Evolutionary conservation across 2,797 vertebrate species (phyloP).

Genomic region (Bradypodion ventrale): DNA sequence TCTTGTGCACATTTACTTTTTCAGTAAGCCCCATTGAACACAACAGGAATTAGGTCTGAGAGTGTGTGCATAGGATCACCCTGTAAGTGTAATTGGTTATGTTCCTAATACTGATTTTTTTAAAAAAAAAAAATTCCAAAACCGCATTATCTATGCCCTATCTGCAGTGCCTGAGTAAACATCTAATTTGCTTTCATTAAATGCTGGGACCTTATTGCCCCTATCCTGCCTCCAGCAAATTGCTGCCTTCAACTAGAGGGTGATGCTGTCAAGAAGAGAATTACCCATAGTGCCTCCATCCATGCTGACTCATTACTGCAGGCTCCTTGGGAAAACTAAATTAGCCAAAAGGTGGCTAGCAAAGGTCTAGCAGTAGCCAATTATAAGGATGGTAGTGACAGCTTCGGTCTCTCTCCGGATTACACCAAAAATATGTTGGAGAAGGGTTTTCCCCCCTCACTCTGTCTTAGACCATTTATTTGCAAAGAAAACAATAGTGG

Average conservation of each 20-base stretch:
- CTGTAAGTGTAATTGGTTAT: background rate
- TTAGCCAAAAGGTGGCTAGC: background rate
- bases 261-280: background rate
- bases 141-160: background rate
- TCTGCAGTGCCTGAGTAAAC: too few relatives aligned
- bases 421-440: background rate
- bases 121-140: background rate
- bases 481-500: background rate
- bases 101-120: background rate
- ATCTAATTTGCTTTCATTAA: background rate
- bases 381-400: background rate
- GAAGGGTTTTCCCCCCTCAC: background rate
- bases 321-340: background rate
- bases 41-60: background rate
- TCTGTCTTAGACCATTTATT: background rate
- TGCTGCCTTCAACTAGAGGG: background rate
- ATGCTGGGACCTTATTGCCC: background rate
- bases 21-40: background rate
- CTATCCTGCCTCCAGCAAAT: background rate
- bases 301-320: accelerated
- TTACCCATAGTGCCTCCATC: background rate
- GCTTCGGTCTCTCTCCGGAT: background rate
- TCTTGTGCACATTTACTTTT: background rate
- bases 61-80: background rate
- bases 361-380: background rate